A percentile compares a stretch with the other conserved stretches of the same genome.
These are phyloP conservation scores for Promerops cafer DNA, from an alignment of 2,113 vertebrate genomes.

Conservation along the genomic window DNA sequence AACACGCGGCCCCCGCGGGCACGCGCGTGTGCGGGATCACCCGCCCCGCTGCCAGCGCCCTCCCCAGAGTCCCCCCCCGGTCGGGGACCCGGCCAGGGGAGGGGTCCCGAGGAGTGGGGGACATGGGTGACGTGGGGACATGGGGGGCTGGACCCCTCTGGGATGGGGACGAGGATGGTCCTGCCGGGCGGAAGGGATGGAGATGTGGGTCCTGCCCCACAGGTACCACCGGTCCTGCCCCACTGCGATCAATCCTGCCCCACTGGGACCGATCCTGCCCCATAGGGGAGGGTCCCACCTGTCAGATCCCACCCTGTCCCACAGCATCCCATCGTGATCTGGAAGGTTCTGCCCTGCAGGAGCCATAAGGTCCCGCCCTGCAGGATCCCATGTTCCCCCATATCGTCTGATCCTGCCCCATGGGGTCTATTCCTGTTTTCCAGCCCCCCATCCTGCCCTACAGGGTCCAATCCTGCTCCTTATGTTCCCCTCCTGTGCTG, in stretches of 20 bases:
- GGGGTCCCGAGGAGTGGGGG: background rate
- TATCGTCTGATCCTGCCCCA: background rate
- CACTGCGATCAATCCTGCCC: background rate
- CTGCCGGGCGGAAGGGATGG: background rate
- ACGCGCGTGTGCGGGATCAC: background rate
- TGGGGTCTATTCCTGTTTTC: rapidly evolving
- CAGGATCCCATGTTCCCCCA: no score
- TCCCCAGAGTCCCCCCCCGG: background rate
- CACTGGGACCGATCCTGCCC: background rate
- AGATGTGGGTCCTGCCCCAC: background rate
- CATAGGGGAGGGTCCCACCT: background rate
- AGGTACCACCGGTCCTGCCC: rapidly evolving
- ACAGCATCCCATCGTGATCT: background rate
- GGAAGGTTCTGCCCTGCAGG: background rate
- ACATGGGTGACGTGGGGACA: background rate
- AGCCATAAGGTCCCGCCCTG: background rate
- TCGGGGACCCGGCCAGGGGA: background rate
- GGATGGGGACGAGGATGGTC: background rate
- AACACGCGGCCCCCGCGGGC: background rate
- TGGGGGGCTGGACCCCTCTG: rapidly evolving
- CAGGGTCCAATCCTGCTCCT: background rate
- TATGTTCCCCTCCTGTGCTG: background rate
- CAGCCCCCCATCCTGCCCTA: background rate
- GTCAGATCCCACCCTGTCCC: background rate
- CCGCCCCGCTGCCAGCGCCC: background rate